A percentile compares a stretch with the other conserved stretches of the same genome.
These are phyloP conservation scores for Cheilosia grossa DNA, from an alignment of 2,888 invertebrate genomes.

Conservation along the genomic window DNA sequence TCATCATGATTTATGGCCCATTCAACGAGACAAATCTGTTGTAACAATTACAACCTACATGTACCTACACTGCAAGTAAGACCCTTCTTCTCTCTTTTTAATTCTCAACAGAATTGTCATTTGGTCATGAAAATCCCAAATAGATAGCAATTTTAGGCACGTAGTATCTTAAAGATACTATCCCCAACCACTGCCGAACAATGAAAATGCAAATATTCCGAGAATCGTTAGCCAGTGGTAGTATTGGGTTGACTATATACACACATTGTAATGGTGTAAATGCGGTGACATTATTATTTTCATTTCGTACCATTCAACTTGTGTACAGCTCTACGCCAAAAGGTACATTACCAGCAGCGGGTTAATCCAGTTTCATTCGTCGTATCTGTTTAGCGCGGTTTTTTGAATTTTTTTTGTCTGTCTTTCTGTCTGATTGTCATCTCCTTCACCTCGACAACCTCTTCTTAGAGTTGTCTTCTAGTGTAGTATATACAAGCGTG, in stretches of 20 bases:
- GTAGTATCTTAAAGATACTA: constrained; percentile 62
- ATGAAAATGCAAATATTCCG: constrained; percentile 69
- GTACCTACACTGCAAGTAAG: constrained; percentile 11
- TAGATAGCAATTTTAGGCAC: constrained; percentile 70
- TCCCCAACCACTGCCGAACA: constrained; percentile 49
- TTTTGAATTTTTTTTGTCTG: constrained; percentile 13
- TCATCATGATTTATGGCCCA: constrained; percentile 66
- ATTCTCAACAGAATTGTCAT: constrained; percentile 20
- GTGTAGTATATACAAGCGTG: not conserved
- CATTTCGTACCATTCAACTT: constrained; percentile 32
- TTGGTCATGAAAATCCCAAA: constrained; percentile 47
- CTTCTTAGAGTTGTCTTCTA: constrained; percentile 1
- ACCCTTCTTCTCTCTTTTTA: constrained; percentile 15
- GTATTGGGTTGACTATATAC: constrained; percentile 32
- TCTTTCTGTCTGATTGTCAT: constrained; percentile 63
- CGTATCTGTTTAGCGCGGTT: constrained; percentile 40
- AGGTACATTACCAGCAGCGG: constrained; percentile 62
- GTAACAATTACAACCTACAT: constrained; percentile 66
- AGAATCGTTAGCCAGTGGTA: constrained; percentile 29
- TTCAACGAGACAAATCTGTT: constrained; percentile 60
- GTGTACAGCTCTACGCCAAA: constrained; percentile 14
- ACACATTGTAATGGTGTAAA: constrained; percentile 56
- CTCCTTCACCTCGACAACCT: constrained; percentile 58
- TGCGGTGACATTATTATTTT: constrained; percentile 69
- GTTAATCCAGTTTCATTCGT: constrained; percentile 68